Conservation (phyloP, 2,888 invertebrate genomes). For the Noctua janthina region DNA sequence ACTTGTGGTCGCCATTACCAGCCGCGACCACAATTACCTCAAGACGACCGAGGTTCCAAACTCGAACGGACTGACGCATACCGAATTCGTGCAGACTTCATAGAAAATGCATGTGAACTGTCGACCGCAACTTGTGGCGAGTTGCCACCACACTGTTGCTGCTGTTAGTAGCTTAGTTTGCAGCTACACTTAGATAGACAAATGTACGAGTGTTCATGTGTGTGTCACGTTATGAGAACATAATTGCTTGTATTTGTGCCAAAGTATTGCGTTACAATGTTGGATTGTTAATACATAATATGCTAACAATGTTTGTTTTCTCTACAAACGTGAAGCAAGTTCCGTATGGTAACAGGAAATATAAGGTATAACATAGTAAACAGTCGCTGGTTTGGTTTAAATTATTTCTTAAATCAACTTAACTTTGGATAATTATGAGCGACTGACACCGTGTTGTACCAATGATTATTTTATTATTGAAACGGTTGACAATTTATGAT, state of each 20-base stretch:
- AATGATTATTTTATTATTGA: conserved; percentile 2
- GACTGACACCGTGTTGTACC: no score
- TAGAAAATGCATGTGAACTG: conserved; percentile 59
- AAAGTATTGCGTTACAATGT: conserved; percentile 56
- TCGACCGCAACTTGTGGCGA: conserved; percentile 56
- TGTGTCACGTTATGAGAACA: conserved; percentile 50
- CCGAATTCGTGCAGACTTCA: conserved; percentile 56
- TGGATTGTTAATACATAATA: conserved; percentile 50
- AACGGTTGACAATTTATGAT: neutral
- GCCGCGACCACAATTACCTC: conserved; percentile 34
- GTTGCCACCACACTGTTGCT: conserved; percentile 30
- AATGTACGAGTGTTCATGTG: neutral
- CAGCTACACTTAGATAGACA: conserved; percentile 44
- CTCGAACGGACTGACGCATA: conserved; percentile 42
- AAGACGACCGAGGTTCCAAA: conserved; percentile 41
- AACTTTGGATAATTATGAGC: neutral
- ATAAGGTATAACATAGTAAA: conserved; percentile 4
- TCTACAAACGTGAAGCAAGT: conserved; percentile 27
- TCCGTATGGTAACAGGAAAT: conserved; percentile 12
- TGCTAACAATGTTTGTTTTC: conserved; percentile 49
- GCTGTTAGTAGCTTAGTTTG: conserved; percentile 49
- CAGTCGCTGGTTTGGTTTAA: conserved; percentile 21
- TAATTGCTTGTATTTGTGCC: conserved; percentile 60
- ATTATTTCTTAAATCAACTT: neutral
- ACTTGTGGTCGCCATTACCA: conserved; percentile 18